Base-by-base conservation (phyloP, 1,140 invertebrate genomes). In the Archegozetes longisetosus region DNA sequence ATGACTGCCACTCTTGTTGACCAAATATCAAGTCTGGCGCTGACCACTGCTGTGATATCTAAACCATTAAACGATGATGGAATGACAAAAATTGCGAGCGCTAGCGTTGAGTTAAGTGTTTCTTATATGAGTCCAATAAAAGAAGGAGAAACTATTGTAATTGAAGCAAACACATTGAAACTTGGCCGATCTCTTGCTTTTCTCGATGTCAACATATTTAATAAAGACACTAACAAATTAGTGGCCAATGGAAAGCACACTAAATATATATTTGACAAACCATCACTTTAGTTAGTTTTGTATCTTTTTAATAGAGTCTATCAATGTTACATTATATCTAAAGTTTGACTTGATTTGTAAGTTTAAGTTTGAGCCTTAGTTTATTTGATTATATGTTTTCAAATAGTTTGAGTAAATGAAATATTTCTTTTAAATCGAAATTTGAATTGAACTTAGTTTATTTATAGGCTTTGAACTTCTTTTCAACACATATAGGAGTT, bases 1-100 rank as follows among this genome's bases (percentile, higher is more conserved):
- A 81, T 86, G 62, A 86, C 83, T 13, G 81, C 83, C 13, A 84
- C 84, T 2, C 67, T 93, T 17, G 80, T 93, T 12, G 90, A 95
- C 73, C 76, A 78, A 59, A 70, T 92, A 17, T 90, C 89, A 3
- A 86, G 86, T 0, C 80, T 83, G 69, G 87, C 85, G 1, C 66
- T 92, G 3, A 79, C 84, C 66, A 82, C 61, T 23, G 32, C 32
- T 40, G 6, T 40, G 6, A 40, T 40, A 9, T 6, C 6, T 40
- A 17, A 40, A 53, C 22, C 49, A 26, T 24, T 26, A 2, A 17
- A n/a, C 2, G 57, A 53, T 22, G 25, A 48, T 14, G 51, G 22
- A 9, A 27, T 84, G 0, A 77, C 79, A 23, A 74, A 71, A 50
- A 69, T 71, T 28, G 74, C 81, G 59, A 83, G 86, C 32, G 79